Percentiles rank a stretch among this genome's conserved stretches.
These are phyloP conservation scores for Ceratoteleas bidentatus DNA, from an alignment of 1,140 invertebrate genomes.

Conservation along the genomic window DNA sequence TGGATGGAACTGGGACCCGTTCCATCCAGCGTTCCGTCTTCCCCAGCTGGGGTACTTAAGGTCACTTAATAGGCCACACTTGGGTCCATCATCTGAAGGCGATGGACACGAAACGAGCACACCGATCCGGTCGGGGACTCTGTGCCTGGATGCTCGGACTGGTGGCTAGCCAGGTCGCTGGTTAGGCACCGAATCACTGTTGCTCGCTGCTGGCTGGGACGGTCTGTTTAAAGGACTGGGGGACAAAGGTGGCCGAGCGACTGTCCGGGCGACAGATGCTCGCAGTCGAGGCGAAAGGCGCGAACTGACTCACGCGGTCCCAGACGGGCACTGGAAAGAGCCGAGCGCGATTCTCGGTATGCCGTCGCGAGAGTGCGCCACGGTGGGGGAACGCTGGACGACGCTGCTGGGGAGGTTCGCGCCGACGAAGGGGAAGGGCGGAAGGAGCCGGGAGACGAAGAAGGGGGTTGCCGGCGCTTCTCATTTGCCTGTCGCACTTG, in stretches of 20 bases:
- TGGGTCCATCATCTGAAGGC: too few species aligned
- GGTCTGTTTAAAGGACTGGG: neutral
- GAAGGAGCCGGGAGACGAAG: slow-evolving; percentile 13
- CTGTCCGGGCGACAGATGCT: slow-evolving; percentile 54
- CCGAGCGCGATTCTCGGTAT: slow-evolving; percentile 61
- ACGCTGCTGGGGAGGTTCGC: slow-evolving; percentile 60
- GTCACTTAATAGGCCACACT: too few species aligned
- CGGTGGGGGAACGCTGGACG: slow-evolving; percentile 63
- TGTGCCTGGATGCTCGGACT: neutral
- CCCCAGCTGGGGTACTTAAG: too few species aligned
- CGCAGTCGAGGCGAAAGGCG: slow-evolving; percentile 69
- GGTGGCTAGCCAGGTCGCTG: neutral
- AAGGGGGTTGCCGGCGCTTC: slow-evolving; percentile 41
- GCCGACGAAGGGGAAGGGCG: slow-evolving; percentile 44
- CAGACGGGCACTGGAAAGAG: slow-evolving; percentile 68
- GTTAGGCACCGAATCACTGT: slow-evolving; percentile 33
- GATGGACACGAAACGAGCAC: too few species aligned
- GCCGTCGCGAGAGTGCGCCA: slow-evolving; percentile 58
- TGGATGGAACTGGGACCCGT: too few species aligned
- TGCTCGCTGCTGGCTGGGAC: neutral
- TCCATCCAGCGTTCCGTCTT: too few species aligned
- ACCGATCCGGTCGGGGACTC: neutral
- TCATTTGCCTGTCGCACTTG: slow-evolving; percentile 38
- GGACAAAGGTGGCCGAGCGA: neutral
- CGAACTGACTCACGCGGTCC: slow-evolving; percentile 74